Evolutionary conservation across 1,140 invertebrate genomes (phyloP).

Genomic region (roundworm (Caenorhabditis elegans)): WBcel235 BX284605.5:14191501-14192000

Average conservation of each 20-base stretch:
- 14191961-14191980: not conserved
- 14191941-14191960: not conserved
- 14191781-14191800: not conserved
- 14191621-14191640: not conserved
- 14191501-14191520: not conserved
- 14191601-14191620: not conserved
- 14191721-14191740: not conserved
- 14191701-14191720: not conserved
- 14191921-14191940: not conserved
- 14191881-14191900: not conserved
- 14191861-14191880: not conserved
- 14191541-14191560: not conserved
- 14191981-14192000: too few species aligned
- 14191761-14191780: not conserved
- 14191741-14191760: not conserved
- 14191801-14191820: not conserved
- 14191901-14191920: constrained; percentile 6
- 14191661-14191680: constrained; percentile 9
- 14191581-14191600: not conserved
- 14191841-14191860: not conserved
- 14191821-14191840: not conserved
- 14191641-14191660: not conserved
- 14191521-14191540: not conserved
- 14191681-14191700: not conserved
- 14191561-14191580: not conserved